Evolutionary conservation across 2,888 invertebrate genomes (phyloP), one percentile per base, ranked within the genome.

Genomic region (Drosophila infuscata): DNA sequence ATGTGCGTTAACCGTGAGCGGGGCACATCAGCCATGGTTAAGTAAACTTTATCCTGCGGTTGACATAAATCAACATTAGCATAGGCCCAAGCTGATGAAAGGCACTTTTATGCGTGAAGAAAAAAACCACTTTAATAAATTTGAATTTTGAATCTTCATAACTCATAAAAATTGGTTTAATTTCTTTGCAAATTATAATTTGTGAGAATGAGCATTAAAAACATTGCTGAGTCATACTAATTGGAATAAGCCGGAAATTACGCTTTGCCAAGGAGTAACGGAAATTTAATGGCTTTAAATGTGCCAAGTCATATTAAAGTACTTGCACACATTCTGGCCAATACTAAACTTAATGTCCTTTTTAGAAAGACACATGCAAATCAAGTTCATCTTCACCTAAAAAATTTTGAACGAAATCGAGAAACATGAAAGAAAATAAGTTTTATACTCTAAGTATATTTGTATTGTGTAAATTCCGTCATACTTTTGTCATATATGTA

Each of bases 51-150:
- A 76, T 67, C 76, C 89, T 83, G 88, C 62, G 87, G 82, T 79
- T 89, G 83, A 82, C 89, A 85, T 85, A 89, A 88, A 85, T 85
- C 84, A 88, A 75, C 77, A 79, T 85, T 88, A 74, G 84, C 62
- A 73, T 52, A 41, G 59, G 65, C 60, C 38, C 57, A 52, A 33
- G 56, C 71, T 58, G 71, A 67, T 76, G 81, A 78, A 80, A 80
- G 57, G 53, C 32, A n/a, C 54, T 53, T 41, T 54, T 43, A 36
- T n/a, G 36, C 20, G 11, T 11, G 20, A 11, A n/a, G 30, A 41
- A 36, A 38, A 56, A 29, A 29, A 17, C 2, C 20, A 25, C n/a
- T 25, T 36, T 61, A 36, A 52, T 41, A 58, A 53, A 58, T 53
- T 48, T 15, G 53, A 63, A 53, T 17, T 54, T 0, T 17, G 58